Base-by-base conservation (phyloP, 2,797 vertebrate species). In the Oryzias dopingdopingensis region DNA sequence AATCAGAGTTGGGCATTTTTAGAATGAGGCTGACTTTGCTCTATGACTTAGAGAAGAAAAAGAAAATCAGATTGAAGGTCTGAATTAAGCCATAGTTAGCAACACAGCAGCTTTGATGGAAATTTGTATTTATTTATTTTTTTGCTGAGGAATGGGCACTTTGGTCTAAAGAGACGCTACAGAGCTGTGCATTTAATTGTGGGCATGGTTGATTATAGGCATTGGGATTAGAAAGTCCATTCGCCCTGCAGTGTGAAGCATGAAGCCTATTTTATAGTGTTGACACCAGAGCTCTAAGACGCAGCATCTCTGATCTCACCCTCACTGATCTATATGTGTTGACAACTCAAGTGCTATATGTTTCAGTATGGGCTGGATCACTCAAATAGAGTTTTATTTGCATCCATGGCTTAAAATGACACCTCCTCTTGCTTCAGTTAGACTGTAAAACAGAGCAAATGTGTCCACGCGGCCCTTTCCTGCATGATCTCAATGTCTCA, bases 181-280 rank as follows among this genome's bases (percentile, higher is more conserved):
- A 61, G 71, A 77, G 66, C 56, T 65, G 61, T 84, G 76, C 71
- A 88, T 87, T 85, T 85, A 86, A 77, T 88, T 84, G 75, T 47
- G 40, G 41, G 26, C 42, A 60, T 37, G 53, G 53, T 29, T 52
- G 77, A 77, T 84, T 81, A 79, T 53, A 46, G 56, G 62, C n/a
- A 55, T 44, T 45, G 64, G 71, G 61, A 84, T 80, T 71, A 65
- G 14, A 67, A 53, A 65, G 57, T 44, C 56, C 37, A 48, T 49
- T 45, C 59, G 40, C 37, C 80, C 48, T 23, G 51, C 49, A 48
- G 18, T 52, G 52, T 23, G 13, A 59, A 55, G 42, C 45, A 52
- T 58, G 8, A 20, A 45, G 18, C 29, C 7, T 52, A 29, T 64
- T 69, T 69, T 41, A 53, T 7, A 52, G 62, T 16, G 52, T 54